phyloP scores from a whole-genome alignment of 2,888 invertebrate species.

The Agrochola lota region DNA sequence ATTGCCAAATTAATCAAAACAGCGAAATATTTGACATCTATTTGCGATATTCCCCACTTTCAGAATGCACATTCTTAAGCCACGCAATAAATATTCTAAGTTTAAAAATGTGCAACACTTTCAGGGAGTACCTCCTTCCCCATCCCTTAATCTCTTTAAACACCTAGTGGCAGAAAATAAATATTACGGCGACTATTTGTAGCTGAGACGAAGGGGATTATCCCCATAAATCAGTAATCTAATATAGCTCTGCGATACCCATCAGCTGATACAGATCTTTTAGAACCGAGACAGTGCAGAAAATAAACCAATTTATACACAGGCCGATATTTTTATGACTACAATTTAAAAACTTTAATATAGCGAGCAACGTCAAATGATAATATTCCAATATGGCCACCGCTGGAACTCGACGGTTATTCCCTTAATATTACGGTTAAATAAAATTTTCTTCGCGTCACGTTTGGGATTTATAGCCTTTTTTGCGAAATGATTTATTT shows the following conservation, averaged over 20 bases:
- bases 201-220: constrained; percentile 22
- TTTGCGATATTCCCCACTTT: no score
- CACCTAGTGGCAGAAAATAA: constrained; percentile 2
- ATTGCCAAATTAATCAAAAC: no score
- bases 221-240: constrained; percentile 37
- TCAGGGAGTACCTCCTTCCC: neutral
- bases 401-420: constrained; percentile 40
- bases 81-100: constrained; percentile 9
- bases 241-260: constrained; percentile 13
- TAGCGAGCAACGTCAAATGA: constrained; percentile 50
- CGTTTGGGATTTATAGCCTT: constrained; percentile 56
- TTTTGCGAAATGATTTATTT: constrained; percentile 54
- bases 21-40: no score
- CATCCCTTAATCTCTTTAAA: neutral
- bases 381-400: constrained; percentile 61
- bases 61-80: neutral
- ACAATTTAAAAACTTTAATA: constrained; percentile 55
- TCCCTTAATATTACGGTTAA: constrained; percentile 61
- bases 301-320: constrained; percentile 55
- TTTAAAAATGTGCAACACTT: neutral
- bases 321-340: constrained; percentile 25
- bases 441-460: constrained; percentile 60
- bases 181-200: neutral
- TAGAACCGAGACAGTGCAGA: constrained; percentile 14
- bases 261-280: constrained; percentile 33